Evolutionary conservation across 2,797 vertebrate genomes (phyloP).

Genomic region (Peromyscus attwateri): DNA sequence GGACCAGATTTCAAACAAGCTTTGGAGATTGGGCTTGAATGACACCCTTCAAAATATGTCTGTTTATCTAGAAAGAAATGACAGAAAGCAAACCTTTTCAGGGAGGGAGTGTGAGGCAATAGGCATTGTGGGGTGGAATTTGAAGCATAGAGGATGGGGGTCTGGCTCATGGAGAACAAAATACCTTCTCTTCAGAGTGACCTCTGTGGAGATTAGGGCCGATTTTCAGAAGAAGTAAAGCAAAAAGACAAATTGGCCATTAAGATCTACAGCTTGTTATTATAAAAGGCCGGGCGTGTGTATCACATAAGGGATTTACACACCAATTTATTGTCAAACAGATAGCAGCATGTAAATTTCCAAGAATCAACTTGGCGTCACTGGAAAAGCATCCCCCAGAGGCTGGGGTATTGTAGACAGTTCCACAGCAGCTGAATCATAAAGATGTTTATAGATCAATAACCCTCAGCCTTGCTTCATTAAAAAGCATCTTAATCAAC

Average conservation of each 20-base stretch:
- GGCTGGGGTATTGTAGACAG: slow-evolving; percentile 46
- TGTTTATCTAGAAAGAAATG: not conserved
- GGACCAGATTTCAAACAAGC: not conserved
- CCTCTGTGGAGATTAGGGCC: slow-evolving; percentile 51
- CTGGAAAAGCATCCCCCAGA: slow-evolving; percentile 71
- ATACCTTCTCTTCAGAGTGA: slow-evolving; percentile 9
- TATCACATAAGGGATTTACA: slow-evolving; percentile 66
- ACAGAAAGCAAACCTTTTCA: not conserved
- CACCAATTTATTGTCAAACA: slow-evolving; percentile 71
- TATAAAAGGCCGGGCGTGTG: slow-evolving; percentile 63
- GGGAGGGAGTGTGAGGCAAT: not conserved
- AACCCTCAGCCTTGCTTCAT: slow-evolving; percentile 69
- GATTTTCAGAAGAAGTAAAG: slow-evolving; percentile 35
- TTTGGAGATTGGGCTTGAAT: not conserved
- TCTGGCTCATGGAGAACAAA: slow-evolving; percentile 1
- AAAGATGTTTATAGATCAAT: slow-evolving; percentile 81
- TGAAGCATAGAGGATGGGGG: slow-evolving; percentile 4
- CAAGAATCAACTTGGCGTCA: slow-evolving; percentile 71
- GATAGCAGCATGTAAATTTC: slow-evolving; percentile 76
- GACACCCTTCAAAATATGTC: slow-evolving; percentile 17
- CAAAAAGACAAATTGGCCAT: slow-evolving; percentile 67
- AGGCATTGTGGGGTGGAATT: not conserved
- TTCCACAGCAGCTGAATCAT: slow-evolving; percentile 74
- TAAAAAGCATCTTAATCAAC: slow-evolving; percentile 75
- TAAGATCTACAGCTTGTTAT: slow-evolving; percentile 65